These are phyloP conservation scores for Plutomurus gul DNA, from an alignment of 1,140 invertebrate species.

Conservation along the genomic window DNA sequence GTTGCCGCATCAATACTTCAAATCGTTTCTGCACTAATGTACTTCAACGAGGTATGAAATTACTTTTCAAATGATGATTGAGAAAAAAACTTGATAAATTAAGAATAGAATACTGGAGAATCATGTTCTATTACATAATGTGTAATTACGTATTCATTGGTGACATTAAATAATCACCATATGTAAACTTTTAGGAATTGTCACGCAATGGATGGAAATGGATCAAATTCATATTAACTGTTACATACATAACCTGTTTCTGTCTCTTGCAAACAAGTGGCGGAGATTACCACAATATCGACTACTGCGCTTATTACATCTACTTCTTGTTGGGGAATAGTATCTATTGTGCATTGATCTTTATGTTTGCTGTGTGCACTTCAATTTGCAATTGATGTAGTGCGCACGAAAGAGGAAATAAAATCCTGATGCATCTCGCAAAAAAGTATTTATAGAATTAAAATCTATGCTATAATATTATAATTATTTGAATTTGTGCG, in stretches of 20 bases:
- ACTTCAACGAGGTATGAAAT: background rate
- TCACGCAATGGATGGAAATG: background rate
- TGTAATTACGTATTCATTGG: background rate
- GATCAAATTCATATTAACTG: background rate
- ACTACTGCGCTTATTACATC: background rate
- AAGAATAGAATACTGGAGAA: too few relatives aligned
- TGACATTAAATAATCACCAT: background rate
- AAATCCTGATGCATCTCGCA: too few relatives aligned
- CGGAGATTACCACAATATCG: too few relatives aligned
- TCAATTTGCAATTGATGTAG: background rate
- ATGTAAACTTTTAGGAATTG: background rate
- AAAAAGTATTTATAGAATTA: too few relatives aligned
- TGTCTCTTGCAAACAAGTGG: background rate
- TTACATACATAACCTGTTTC: background rate
- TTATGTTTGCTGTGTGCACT: background rate
- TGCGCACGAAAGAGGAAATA: too few relatives aligned
- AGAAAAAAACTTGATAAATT: too few relatives aligned
- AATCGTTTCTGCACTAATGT: background rate
- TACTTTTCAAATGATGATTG: too few relatives aligned
- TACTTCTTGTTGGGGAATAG: background rate
- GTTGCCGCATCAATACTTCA: background rate
- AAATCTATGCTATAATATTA: too few relatives aligned
- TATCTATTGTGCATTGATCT: background rate
- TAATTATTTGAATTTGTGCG: too few relatives aligned
- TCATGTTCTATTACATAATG: background rate